Evolutionary conservation across 2,113 vertebrate genomes (phyloP).

Genomic region (Lagopus muta): DNA sequence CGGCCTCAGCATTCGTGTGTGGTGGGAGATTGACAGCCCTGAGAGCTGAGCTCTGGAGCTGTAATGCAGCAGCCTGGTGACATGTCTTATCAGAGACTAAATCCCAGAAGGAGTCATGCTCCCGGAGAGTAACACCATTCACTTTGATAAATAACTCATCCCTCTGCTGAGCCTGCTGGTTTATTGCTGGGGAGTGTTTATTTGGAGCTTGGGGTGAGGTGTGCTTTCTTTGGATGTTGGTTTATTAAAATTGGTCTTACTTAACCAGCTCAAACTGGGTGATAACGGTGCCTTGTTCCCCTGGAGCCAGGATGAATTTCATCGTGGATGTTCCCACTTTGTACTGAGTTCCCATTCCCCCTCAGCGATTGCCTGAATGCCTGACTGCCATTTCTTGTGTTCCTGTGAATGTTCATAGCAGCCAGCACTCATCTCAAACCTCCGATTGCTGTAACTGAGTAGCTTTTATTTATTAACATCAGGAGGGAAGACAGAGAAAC

Average conservation of each 20-base stretch:
- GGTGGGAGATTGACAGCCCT: neutral
- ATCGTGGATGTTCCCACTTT: neutral
- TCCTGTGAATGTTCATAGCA: neutral
- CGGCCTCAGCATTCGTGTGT: accelerated
- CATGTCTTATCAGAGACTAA: accelerated
- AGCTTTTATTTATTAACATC: neutral
- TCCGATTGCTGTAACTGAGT: neutral
- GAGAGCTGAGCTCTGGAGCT: neutral
- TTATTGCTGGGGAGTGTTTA: accelerated
- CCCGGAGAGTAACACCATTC: neutral
- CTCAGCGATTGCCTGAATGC: neutral
- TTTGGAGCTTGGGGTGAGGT: neutral
- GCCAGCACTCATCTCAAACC: neutral
- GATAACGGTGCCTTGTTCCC: neutral
- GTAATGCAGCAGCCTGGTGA: neutral
- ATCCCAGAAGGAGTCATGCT: neutral
- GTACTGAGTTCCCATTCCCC: neutral
- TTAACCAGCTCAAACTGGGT: neutral
- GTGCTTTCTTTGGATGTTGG: neutral
- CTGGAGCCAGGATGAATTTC: neutral
- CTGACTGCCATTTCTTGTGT: neutral
- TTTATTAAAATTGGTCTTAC: neutral
- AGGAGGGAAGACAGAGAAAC: neutral
- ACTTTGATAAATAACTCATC: neutral
- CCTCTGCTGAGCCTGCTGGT: accelerated